Conservation (phyloP, 2,888 invertebrate genomes). For the Phaedon cochleariae region DNA sequence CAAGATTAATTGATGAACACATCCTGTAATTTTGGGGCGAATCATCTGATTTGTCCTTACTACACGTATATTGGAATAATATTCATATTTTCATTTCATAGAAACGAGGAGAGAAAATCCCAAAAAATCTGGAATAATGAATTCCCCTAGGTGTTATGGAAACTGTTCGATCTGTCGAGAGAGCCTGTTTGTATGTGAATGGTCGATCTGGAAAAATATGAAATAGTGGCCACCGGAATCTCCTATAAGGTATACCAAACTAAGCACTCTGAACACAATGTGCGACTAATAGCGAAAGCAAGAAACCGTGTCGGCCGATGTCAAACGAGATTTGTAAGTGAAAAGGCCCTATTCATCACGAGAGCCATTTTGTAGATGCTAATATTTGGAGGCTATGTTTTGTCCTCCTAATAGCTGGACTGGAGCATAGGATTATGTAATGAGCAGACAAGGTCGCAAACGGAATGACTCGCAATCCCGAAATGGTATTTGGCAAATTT, state of each 20-base stretch:
- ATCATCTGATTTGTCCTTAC: too few relatives aligned
- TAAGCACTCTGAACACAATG: background rate
- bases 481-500: slow-evolving; percentile 60
- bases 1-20: too few relatives aligned
- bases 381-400: slow-evolving; percentile 51
- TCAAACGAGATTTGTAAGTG: slow-evolving; percentile 27
- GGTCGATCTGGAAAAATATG: too few relatives aligned
- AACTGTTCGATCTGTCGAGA: too few relatives aligned
- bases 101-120: too few relatives aligned
- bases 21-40: too few relatives aligned
- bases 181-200: too few relatives aligned
- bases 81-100: too few relatives aligned
- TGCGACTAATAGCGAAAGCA: background rate
- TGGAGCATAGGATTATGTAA: slow-evolving; percentile 47
- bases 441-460: slow-evolving; percentile 47
- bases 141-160: too few relatives aligned
- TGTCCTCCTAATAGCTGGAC: slow-evolving; percentile 47
- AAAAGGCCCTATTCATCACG: slow-evolving; percentile 39
- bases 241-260: background rate
- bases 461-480: slow-evolving; percentile 49
- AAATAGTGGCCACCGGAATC: background rate
- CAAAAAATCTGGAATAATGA: too few relatives aligned
- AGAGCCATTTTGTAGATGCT: slow-evolving; percentile 48
- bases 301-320: slow-evolving; percentile 14
- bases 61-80: too few relatives aligned